These are phyloP conservation scores for Xanthia togata DNA, from an alignment of 2,888 invertebrate genomes.

Conservation along the genomic window DNA sequence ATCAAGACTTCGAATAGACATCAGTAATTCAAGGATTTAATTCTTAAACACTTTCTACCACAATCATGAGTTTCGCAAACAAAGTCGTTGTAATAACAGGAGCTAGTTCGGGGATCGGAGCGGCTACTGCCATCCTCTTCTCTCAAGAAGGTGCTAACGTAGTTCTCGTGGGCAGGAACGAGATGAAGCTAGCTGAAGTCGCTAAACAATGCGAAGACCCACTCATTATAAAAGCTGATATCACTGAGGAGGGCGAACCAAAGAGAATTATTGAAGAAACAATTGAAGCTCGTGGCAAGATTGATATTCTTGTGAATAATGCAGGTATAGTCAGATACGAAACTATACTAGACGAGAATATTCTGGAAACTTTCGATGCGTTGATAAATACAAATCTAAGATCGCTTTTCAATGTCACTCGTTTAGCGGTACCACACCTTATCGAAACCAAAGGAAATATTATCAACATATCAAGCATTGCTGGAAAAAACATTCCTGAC, in stretches of 20 bases:
- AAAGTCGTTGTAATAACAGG: conserved; percentile 91
- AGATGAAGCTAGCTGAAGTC: conserved; percentile 91
- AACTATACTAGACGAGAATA: conserved; percentile 57
- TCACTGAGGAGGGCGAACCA: conserved; percentile 69
- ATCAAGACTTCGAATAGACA: not conserved
- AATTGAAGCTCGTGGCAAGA: conserved; percentile 64
- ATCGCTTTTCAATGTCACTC: conserved; percentile 69
- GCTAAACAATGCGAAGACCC: conserved; percentile 74
- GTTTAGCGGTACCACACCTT: conserved; percentile 68
- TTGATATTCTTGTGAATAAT: conserved; percentile 73
- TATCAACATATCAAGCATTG: conserved; percentile 74
- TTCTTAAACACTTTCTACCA: not conserved
- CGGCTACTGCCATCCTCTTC: conserved; percentile 91
- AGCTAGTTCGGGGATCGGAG: conserved; percentile 93
- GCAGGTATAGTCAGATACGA: conserved; percentile 66
- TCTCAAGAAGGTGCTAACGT: conserved; percentile 91
- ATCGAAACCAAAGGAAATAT: conserved; percentile 73
- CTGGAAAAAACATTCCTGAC: conserved; percentile 36
- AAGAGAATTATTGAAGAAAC: conserved; percentile 69
- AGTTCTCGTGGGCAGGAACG: conserved; percentile 92
- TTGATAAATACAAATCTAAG: conserved; percentile 73
- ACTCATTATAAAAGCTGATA: conserved; percentile 68
- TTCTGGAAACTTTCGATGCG: conserved; percentile 68
- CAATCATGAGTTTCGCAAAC: conserved; percentile 70
- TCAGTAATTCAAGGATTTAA: not conserved